phyloP scores from a whole-genome alignment of 1,140 invertebrate species.

The Dendrolimus kikuchii region DNA sequence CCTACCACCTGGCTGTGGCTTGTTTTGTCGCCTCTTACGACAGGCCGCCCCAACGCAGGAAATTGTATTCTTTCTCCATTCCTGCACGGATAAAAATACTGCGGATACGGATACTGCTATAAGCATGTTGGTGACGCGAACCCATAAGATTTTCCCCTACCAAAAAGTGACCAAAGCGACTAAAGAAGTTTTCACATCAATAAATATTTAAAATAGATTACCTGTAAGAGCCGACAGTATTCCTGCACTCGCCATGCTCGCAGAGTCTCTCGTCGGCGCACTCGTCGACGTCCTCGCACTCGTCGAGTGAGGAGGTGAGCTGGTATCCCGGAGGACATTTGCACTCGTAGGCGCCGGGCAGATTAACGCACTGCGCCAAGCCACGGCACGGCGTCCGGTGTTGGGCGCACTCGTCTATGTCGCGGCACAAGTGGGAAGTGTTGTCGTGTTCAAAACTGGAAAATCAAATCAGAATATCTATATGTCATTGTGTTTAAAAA shows the following conservation, averaged over 20 bases:
- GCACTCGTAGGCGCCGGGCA: slow-evolving; percentile 81
- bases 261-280: slow-evolving; percentile 82
- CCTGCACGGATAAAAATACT: too few relatives aligned
- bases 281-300: slow-evolving; percentile 85
- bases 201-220: slow-evolving; percentile 8
- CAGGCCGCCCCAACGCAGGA: too few relatives aligned
- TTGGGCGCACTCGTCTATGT: slow-evolving; percentile 76
- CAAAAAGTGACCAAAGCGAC: too few relatives aligned
- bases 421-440: slow-evolving; percentile 84
- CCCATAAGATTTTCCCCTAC: too few relatives aligned
- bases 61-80: too few relatives aligned
- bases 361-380: slow-evolving; percentile 84
- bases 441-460: slow-evolving; percentile 83
- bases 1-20: too few relatives aligned
- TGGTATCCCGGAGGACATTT: slow-evolving; percentile 86
- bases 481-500: too few relatives aligned
- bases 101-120: too few relatives aligned
- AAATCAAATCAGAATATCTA: not conserved
- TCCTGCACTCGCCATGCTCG: slow-evolving; percentile 84
- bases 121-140: too few relatives aligned
- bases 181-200: too few relatives aligned
- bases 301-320: slow-evolving; percentile 74
- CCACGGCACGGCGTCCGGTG: slow-evolving; percentile 82
- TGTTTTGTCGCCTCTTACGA: too few relatives aligned
- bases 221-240: slow-evolving; percentile 83